A percentile compares a stretch with the other conserved stretches of the same genome.
Conservation (phyloP, 1,140 invertebrate species). For the Musca vetustissima region DNA sequence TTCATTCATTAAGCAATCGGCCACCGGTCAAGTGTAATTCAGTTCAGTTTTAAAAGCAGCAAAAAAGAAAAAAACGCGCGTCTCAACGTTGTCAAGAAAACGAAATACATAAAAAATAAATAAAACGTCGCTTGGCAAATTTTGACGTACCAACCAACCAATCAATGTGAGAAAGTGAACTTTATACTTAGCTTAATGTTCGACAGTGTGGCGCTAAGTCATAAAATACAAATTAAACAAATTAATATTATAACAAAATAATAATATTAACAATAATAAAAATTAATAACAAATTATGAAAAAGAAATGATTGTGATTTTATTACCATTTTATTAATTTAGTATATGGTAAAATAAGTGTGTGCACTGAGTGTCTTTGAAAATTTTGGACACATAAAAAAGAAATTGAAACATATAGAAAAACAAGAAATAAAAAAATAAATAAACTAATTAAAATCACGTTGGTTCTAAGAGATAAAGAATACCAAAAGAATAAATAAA, state of each 20-base stretch:
- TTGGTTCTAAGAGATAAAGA: no score
- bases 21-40: background rate
- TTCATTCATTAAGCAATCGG: background rate
- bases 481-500: no score
- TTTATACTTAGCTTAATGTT: background rate
- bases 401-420: no score
- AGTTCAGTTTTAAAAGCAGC: background rate
- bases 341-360: no score
- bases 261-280: background rate
- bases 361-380: no score
- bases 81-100: background rate
- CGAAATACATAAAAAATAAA: no score
- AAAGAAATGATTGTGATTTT: constrained; percentile 8
- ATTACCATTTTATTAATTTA: constrained; percentile 9
- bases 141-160: background rate
- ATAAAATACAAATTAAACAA: background rate
- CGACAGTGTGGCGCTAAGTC: background rate
- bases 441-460: no score
- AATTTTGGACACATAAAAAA: no score
- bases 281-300: constrained; percentile 4
- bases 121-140: no score
- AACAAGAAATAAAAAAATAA: no score
- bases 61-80: no score
- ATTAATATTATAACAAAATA: constrained; percentile 5
- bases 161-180: background rate